Percentiles rank a stretch among this genome's conserved stretches.
These are phyloP conservation scores for Tachina lurida DNA, from an alignment of 2,888 invertebrate genomes.

Conservation along the genomic window DNA sequence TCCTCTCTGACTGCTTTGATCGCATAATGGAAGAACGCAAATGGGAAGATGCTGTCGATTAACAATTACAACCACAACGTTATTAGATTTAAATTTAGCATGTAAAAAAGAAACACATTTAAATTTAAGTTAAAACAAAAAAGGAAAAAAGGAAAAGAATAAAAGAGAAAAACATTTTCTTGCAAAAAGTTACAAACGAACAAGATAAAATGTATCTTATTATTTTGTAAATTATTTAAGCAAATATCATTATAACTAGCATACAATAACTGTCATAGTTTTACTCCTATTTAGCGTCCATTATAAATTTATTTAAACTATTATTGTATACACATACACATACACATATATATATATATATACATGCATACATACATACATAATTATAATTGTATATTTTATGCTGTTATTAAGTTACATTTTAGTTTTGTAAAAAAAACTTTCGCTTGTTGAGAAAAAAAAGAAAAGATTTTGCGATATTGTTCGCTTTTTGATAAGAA, in stretches of 20 bases:
- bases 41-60: constrained; percentile 92
- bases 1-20: constrained; percentile 93
- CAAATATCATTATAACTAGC: constrained; percentile 7
- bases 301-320: constrained; percentile 41
- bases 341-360: background rate
- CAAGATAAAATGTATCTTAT: constrained; percentile 31
- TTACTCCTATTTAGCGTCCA: constrained; percentile 30
- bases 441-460: background rate
- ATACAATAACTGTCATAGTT: background rate
- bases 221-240: constrained; percentile 63
- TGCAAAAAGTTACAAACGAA: constrained; percentile 45
- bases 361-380: background rate
- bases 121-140: constrained; percentile 64
- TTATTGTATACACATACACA: background rate
- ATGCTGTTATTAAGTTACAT: background rate
- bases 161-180: constrained; percentile 19
- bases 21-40: constrained; percentile 96
- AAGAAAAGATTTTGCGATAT: background rate
- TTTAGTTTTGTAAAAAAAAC: background rate
- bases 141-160: background rate
- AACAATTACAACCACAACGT: constrained; percentile 80
- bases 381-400: background rate
- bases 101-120: constrained; percentile 56
- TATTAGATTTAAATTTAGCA: constrained; percentile 68
- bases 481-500: background rate